Percentiles rank a stretch among this genome's conserved stretches.
phyloP scores from a whole-genome alignment of 2,113 vertebrate genomes.

The Vimba vimba region DNA sequence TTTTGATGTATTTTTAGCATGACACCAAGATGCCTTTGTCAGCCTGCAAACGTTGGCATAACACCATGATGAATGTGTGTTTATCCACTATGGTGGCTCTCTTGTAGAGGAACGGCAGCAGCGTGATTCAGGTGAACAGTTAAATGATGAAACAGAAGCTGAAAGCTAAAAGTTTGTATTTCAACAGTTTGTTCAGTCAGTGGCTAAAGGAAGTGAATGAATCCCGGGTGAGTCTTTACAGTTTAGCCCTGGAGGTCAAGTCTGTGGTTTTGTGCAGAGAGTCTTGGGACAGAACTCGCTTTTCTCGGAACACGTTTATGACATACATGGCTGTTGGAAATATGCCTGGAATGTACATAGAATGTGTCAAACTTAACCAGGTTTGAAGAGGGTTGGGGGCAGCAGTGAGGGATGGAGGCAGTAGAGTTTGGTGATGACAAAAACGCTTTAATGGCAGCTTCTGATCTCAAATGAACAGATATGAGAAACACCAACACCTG shows the following conservation, averaged over 20 bases:
- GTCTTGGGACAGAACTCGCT: conserved; percentile 28
- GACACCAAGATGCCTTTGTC: conserved; percentile 59
- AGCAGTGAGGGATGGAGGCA: background rate
- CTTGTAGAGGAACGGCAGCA: background rate
- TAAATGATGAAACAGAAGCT: conserved; percentile 2
- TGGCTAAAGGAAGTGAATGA: conserved; percentile 14
- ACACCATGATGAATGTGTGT: conserved; percentile 39
- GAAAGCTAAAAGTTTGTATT: background rate
- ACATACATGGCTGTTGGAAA: conserved; percentile 64
- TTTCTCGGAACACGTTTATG: background rate
- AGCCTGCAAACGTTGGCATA: conserved; percentile 31
- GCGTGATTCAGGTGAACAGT: background rate
- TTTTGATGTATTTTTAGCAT: conserved; percentile 74
- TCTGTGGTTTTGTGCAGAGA: conserved; percentile 10
- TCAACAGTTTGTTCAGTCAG: conserved; percentile 5
- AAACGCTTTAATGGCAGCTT: background rate
- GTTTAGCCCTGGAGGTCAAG: conserved; percentile 37
- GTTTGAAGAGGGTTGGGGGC: conserved; percentile 51
- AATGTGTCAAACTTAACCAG: conserved; percentile 52
- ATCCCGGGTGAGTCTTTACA: conserved; percentile 11
- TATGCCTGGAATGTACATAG: conserved; percentile 68
- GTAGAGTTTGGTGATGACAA: background rate
- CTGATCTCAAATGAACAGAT: conserved; percentile 71
- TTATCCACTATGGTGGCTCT: conserved; percentile 45
- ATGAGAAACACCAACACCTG: background rate